These are phyloP conservation scores for Drosophila aff. DNA, from an alignment of 1,140 invertebrate genomes.

Conservation along the genomic window DNA sequence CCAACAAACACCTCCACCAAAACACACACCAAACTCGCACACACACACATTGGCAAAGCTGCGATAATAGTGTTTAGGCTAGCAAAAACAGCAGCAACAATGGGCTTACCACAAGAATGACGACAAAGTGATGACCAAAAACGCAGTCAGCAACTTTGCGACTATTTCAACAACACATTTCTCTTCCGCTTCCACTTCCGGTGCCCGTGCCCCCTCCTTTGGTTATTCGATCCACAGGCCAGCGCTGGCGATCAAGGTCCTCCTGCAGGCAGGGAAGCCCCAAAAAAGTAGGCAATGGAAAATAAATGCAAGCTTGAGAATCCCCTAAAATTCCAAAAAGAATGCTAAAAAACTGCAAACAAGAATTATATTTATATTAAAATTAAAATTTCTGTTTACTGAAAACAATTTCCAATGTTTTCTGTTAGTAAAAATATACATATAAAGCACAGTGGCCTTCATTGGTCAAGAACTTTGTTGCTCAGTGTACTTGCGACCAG, in stretches of 20 bases:
- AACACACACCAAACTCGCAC: conserved; percentile 7
- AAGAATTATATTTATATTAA: background rate
- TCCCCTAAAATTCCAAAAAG: background rate
- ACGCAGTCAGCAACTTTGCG: conserved; percentile 79
- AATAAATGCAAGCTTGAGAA: background rate
- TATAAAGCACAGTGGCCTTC: background rate
- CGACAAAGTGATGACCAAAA: conserved; percentile 77
- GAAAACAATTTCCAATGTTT: background rate
- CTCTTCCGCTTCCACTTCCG: conserved; percentile 1
- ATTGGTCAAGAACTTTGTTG: no score
- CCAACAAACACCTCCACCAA: conserved; percentile 56
- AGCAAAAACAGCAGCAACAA: conserved; percentile 41
- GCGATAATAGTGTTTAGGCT: conserved; percentile 70
- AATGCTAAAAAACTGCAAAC: background rate
- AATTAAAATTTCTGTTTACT: background rate
- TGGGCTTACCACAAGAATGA: conserved; percentile 67
- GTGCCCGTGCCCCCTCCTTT: background rate
- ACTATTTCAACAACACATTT: conserved; percentile 70
- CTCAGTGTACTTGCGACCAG: background rate
- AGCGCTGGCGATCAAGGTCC: background rate
- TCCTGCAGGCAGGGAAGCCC: background rate
- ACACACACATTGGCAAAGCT: conserved; percentile 18
- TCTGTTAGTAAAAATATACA: background rate
- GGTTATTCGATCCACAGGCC: background rate
- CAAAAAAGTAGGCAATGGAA: background rate